Base-by-base conservation (phyloP, 2,888 invertebrate species). In the Osmoderma eremita region DNA sequence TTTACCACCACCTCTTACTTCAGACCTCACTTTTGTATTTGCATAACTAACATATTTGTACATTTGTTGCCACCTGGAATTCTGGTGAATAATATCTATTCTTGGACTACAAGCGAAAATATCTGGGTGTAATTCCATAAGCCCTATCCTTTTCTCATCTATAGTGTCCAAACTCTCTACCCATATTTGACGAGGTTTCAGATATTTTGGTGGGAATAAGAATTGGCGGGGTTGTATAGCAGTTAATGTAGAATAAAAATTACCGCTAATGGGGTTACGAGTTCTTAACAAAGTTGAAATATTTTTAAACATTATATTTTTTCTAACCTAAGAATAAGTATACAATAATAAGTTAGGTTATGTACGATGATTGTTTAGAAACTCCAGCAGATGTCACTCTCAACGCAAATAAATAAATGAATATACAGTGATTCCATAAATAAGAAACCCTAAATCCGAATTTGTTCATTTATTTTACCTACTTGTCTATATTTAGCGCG, bases 51-150 rank as follows among this genome's bases (percentile, higher is more conserved):
- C 92, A 84, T 85, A 90, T 79, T 90, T 87, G 80, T 95, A 97
- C 71, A 89, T 85, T 70, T 76, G 83, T 80, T 98, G 97, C 97
- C 98, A 98, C 58, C 84, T 82, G 20, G 95, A 83, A 85, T 98
- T 98, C 71, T 89, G 86, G 71, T 93, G 91, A 62, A 98, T 89
- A 10, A 97, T 82, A 80, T 98, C 97, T 39, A 96, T 86, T 62
- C 97, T 86, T 0, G 97, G 97, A 74, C 88, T 87, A 0, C 87
- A 84, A 0, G 90, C 95, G 82, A 93, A 98, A 6, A 98, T 85
- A 69, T 90, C 88, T 0, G 98, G 97, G 84, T 99, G 97, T 41
- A 99, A 83, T 78, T 94, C 91, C 36, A 97, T 84, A 1, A 98
- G 80, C 0, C 94, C 95, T n/a, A 95, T 78, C 80, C 93, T 93